phyloP scores from a whole-genome alignment of 2,888 invertebrate genomes.

The Eilema depressum region DNA sequence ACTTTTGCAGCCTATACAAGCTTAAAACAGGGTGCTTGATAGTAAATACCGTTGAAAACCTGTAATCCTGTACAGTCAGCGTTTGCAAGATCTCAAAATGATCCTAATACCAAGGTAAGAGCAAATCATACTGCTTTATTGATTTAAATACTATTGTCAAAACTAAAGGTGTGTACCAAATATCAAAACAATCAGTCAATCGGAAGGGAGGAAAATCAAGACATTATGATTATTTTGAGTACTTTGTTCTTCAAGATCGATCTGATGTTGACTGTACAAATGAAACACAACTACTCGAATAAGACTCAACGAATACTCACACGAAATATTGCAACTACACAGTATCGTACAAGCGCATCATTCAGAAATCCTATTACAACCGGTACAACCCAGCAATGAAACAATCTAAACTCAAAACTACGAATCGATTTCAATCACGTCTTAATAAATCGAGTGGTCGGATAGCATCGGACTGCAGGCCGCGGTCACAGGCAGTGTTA shows the following conservation, averaged over 20 bases:
- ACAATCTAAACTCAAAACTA: conserved; percentile 40
- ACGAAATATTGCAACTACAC: not conserved
- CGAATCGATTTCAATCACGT: conserved; percentile 53
- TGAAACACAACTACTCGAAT: not conserved
- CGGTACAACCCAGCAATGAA: conserved; percentile 19
- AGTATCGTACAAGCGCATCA: not conserved
- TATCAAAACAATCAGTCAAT: too few species aligned
- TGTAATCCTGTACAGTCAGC: not conserved
- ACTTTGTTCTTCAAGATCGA: too few species aligned
- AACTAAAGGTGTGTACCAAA: too few species aligned
- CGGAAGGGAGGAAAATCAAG: too few species aligned
- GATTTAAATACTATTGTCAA: too few species aligned
- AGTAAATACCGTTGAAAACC: not conserved
- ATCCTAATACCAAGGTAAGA: too few species aligned
- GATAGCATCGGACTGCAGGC: conserved; percentile 46
- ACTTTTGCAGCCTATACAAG: too few species aligned
- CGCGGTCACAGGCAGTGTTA: conserved; percentile 49
- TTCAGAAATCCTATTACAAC: conserved; percentile 13
- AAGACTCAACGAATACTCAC: not conserved
- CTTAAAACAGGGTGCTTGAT: too few species aligned
- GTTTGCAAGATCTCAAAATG: too few species aligned
- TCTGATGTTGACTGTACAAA: too few species aligned
- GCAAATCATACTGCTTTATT: too few species aligned
- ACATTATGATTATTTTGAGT: too few species aligned
- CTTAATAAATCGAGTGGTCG: conserved; percentile 55